A percentile compares a stretch with the other conserved stretches of the same genome.
Evolutionary conservation across 2,888 invertebrate genomes (phyloP).

Genomic region (Tridacna gigas): DNA sequence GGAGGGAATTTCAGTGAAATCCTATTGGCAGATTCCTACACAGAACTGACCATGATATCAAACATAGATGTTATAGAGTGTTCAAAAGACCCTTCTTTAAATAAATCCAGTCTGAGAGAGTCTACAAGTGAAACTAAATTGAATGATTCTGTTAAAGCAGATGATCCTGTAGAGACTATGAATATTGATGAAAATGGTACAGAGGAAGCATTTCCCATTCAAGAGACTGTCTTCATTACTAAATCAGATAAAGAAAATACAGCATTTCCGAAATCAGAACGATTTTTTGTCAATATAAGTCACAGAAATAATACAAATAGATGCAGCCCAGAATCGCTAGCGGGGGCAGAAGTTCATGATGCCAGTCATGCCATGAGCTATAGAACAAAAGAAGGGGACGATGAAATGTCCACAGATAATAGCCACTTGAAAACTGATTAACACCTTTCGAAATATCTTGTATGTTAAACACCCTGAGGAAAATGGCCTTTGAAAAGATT

Average conservation of each 20-base stretch:
- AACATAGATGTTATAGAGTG: conserved; percentile 44
- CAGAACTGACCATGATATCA: conserved; percentile 50
- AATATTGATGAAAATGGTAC: neutral
- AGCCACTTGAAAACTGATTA: neutral
- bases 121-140: neutral
- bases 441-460: neutral
- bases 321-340: neutral
- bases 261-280: conserved; percentile 7
- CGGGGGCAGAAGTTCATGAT: neutral
- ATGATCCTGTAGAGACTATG: neutral
- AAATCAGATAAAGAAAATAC: conserved; percentile 2
- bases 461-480: no score
- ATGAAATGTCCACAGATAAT: neutral
- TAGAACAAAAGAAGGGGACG: neutral
- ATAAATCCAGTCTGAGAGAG: neutral
- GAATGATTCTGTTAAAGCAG: conserved; percentile 1
- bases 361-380: neutral
- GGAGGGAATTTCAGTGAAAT: conserved; percentile 51
- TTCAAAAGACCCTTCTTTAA: conserved; percentile 17
- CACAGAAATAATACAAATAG: neutral
- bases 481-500: neutral
- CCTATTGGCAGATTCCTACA: conserved; percentile 53
- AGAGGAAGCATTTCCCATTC: neutral
- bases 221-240: conserved; percentile 7
- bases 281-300: conserved; percentile 20